Evolutionary conservation across 2,113 vertebrate genomes (phyloP).

Genomic region (Pyxicephalus adspersus): DNA sequence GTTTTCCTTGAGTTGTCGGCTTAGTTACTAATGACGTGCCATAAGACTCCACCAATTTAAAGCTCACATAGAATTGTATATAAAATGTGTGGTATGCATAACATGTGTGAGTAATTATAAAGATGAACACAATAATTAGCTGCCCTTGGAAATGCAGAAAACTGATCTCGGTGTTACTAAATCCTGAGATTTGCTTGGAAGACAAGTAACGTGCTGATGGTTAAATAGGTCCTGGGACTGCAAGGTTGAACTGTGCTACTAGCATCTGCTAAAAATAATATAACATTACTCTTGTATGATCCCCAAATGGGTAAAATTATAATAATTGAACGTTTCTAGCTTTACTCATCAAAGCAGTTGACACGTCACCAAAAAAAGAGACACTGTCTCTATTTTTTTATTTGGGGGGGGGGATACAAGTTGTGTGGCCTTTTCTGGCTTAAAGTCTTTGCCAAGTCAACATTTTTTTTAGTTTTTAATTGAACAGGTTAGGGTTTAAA

Average conservation of each 20-base stretch:
- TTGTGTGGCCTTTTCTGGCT: too few relatives aligned
- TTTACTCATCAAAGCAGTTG: too few relatives aligned
- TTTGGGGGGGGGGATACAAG: too few relatives aligned
- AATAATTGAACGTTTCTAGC: too few relatives aligned
- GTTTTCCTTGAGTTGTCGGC: slow-evolving; percentile 36
- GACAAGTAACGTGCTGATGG: neutral
- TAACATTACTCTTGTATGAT: too few relatives aligned
- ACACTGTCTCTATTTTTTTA: too few relatives aligned
- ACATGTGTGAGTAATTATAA: slow-evolving; percentile 29
- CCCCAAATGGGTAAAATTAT: too few relatives aligned
- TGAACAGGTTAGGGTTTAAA: too few relatives aligned
- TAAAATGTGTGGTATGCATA: slow-evolving; percentile 15
- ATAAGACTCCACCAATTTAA: slow-evolving; percentile 15
- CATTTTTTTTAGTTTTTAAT: too few relatives aligned
- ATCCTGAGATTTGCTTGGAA: slow-evolving; percentile 13
- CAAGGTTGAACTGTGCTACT: neutral
- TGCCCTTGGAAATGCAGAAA: slow-evolving; percentile 18
- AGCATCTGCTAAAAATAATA: slow-evolving; percentile 13
- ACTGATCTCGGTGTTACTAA: slow-evolving; percentile 16
- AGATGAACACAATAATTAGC: slow-evolving; percentile 28
- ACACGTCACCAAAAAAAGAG: too few relatives aligned
- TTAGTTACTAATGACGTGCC: slow-evolving; percentile 16
- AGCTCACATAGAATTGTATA: neutral
- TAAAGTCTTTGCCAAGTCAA: too few relatives aligned
- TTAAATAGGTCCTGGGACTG: slow-evolving; percentile 11